Conservation (phyloP, 2,888 invertebrate species). For the Polyploca ridens region DNA sequence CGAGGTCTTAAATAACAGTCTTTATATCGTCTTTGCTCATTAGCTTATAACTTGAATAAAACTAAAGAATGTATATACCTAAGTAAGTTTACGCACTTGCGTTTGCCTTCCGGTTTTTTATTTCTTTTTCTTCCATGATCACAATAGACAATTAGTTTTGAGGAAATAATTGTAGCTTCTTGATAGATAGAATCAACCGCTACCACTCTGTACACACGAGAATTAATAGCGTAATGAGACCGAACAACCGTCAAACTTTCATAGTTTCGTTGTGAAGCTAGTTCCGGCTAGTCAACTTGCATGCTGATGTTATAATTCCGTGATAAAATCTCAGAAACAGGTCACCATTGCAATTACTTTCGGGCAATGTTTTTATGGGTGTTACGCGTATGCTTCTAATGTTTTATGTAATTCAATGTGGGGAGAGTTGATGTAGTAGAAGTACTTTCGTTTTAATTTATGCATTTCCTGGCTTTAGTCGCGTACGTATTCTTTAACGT, state of each 20-base stretch:
- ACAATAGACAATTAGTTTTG: neutral
- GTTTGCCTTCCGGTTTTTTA: neutral
- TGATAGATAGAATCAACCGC: neutral
- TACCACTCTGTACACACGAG: constrained; percentile 12
- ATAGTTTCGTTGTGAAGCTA: constrained; percentile 34
- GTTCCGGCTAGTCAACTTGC: constrained; percentile 48
- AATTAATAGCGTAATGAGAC: constrained; percentile 23
- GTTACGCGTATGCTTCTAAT: constrained; percentile 40
- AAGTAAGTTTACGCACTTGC: neutral
- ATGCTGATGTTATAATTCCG: constrained; percentile 50
- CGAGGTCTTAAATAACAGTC: neutral
- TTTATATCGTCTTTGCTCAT: neutral
- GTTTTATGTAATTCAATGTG: constrained; percentile 40
- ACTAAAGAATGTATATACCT: no score
- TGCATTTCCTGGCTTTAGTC: constrained; percentile 13
- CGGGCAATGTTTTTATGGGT: constrained; percentile 51
- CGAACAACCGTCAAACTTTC: constrained; percentile 40
- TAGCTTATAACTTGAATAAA: neutral
- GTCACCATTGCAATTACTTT: constrained; percentile 47
- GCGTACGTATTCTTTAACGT: constrained; percentile 6
- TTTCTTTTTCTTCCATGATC: no score
- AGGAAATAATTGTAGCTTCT: constrained; percentile 2
- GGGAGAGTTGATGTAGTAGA: constrained; percentile 21
- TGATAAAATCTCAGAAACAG: constrained; percentile 57
- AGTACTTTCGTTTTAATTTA: constrained; percentile 25